Evolutionary conservation across 2,888 invertebrate genomes (phyloP).

Genomic region (Lasius fuliginosus): DNA sequence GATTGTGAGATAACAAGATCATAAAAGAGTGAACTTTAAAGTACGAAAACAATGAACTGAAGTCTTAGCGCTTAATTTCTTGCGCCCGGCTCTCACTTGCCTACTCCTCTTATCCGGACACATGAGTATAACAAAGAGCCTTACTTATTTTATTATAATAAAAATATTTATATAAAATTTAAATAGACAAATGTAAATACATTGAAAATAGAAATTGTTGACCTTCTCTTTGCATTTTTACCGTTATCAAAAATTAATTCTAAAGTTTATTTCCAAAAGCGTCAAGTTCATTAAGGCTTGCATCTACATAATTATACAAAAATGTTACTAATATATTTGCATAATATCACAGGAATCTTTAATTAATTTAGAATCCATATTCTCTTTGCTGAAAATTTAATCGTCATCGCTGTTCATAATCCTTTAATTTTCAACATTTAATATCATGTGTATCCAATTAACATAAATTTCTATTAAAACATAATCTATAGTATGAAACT

Average conservation of each 20-base stretch:
- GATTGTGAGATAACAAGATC: no score
- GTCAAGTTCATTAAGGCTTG: background rate
- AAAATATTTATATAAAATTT: no score
- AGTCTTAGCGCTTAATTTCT: no score
- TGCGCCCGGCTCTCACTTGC: no score
- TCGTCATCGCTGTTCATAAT: background rate
- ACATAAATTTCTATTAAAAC: background rate
- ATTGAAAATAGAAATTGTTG: background rate
- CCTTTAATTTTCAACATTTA: background rate
- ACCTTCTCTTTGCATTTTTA: background rate
- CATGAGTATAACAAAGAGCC: no score
- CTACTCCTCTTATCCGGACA: no score
- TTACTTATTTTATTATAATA: no score
- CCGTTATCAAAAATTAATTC: background rate
- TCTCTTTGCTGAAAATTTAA: background rate
- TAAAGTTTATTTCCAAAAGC: background rate
- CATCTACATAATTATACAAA: background rate
- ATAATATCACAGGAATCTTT: background rate
- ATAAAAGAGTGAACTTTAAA: no score
- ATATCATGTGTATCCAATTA: background rate
- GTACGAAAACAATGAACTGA: no score
- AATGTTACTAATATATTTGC: background rate
- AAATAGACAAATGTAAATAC: no score
- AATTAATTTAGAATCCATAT: conserved; percentile 1
- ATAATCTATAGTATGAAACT: background rate